A percentile compares a stretch with the other conserved stretches of the same genome.
phyloP scores from a whole-genome alignment of 2,888 invertebrate species.

The Geotrupes spiniger region DNA sequence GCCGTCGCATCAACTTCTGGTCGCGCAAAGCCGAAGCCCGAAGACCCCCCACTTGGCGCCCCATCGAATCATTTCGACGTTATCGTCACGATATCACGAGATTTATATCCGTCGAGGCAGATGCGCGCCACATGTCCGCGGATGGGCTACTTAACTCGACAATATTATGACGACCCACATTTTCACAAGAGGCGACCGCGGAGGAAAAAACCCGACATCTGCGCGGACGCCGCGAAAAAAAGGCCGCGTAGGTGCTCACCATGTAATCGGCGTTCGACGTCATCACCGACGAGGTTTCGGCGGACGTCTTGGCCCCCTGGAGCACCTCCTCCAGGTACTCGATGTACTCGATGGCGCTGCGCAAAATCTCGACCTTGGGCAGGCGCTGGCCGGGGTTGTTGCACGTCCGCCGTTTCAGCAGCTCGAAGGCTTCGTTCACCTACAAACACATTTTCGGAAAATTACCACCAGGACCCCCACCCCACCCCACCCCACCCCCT shows the following conservation, averaged over 20 bases:
- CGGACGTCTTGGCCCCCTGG: conserved; percentile 57
- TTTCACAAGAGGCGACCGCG: neutral
- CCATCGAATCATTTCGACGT: no score
- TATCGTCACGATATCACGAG: no score
- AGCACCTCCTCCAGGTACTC: conserved; percentile 84
- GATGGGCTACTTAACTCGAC: no score
- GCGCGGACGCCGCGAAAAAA: conserved; percentile 22
- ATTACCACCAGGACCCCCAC: no score
- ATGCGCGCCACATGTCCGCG: no score
- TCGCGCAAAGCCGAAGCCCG: no score
- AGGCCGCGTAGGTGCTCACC: conserved; percentile 24
- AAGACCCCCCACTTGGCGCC: no score
- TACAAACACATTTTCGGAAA: conserved; percentile 42
- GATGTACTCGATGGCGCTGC: conserved; percentile 97
- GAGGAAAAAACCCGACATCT: conserved; percentile 30
- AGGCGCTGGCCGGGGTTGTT: conserved; percentile 94
- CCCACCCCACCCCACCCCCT: no score
- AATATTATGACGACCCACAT: no score
- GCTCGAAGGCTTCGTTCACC: conserved; percentile 98
- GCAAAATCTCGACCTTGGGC: conserved; percentile 95
- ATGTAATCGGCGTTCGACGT: conserved; percentile 25
- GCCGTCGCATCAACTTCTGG: no score
- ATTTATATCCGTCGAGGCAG: no score
- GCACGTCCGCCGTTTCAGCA: conserved; percentile 87
- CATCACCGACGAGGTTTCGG: conserved; percentile 27